phyloP scores from a whole-genome alignment of 2,888 invertebrate species.

The Drosophila barbarae region DNA sequence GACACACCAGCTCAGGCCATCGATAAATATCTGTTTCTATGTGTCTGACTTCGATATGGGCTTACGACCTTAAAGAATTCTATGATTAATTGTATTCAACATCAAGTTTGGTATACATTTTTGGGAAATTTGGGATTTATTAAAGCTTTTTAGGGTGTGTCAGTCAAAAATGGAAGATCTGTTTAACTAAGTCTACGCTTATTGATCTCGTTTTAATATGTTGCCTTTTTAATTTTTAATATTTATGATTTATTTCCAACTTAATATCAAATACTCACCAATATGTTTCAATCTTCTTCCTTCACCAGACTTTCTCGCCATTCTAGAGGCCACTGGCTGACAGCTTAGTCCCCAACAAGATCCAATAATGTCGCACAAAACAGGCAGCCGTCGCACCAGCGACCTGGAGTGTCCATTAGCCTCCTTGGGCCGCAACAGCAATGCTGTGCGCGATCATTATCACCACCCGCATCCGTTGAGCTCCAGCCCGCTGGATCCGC shows the following conservation, averaged over 20 bases:
- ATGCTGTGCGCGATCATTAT: constrained; percentile 76
- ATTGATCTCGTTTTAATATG: no score
- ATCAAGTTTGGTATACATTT: not conserved
- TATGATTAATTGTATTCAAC: not conserved
- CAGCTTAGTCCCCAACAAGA: constrained; percentile 4
- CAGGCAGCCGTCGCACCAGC: constrained; percentile 66
- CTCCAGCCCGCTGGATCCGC: constrained; percentile 80
- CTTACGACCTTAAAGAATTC: not conserved
- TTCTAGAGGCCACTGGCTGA: constrained; percentile 19
- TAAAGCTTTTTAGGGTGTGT: not conserved
- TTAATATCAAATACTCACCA: not conserved
- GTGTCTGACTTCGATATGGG: not conserved
- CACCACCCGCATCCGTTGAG: constrained; percentile 80
- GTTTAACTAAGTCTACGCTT: not conserved
- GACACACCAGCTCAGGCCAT: constrained; percentile 5
- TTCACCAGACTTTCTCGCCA: constrained; percentile 40
- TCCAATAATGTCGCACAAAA: constrained; percentile 78
- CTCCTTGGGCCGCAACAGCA: constrained; percentile 81
- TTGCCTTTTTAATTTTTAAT: not conserved
- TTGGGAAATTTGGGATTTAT: not conserved
- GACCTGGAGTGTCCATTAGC: constrained; percentile 83
- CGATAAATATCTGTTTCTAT: constrained; percentile 6
- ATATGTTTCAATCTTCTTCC: not conserved
- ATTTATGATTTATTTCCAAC: not conserved
- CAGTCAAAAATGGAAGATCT: not conserved